A percentile compares a stretch with the other conserved stretches of the same genome.
Evolutionary conservation across 64 coral and sea anemone species (phyloP).

Genomic region (Actinia tenebrosa): DNA sequence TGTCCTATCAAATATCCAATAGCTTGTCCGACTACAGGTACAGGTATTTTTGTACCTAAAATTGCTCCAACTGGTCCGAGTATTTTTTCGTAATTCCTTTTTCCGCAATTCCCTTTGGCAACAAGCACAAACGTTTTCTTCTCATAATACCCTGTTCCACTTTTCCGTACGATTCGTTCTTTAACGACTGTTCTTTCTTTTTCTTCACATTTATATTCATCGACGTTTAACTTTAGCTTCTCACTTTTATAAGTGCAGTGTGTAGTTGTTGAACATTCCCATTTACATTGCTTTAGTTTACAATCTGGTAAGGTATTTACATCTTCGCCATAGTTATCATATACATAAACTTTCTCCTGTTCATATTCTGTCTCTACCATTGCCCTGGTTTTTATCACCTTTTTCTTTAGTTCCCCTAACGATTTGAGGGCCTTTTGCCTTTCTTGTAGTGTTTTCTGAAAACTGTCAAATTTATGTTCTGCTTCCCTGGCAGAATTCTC

Average conservation of each 20-base stretch:
- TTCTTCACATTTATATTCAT: not conserved
- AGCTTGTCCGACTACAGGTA: not conserved
- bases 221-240: not conserved
- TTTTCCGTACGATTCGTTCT: not conserved
- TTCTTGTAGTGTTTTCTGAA: not conserved
- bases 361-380: not conserved
- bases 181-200: not conserved
- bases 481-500: not conserved
- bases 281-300: not conserved
- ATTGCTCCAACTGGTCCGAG: not conserved
- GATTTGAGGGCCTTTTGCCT: not conserved
- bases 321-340: not conserved
- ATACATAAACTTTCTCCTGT: not conserved
- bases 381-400: not conserved
- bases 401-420: not conserved
- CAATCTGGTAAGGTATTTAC: not conserved
- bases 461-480: not conserved
- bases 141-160: not conserved
- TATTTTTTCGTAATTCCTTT: not conserved
- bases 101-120: not conserved
- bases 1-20: not conserved
- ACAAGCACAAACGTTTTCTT: not conserved
- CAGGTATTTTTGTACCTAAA: not conserved
- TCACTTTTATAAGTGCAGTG: not conserved
- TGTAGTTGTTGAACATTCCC: not conserved